Evolutionary conservation across 2,888 invertebrate genomes (phyloP).

Genomic region (Diloba caeruleocephala): DNA sequence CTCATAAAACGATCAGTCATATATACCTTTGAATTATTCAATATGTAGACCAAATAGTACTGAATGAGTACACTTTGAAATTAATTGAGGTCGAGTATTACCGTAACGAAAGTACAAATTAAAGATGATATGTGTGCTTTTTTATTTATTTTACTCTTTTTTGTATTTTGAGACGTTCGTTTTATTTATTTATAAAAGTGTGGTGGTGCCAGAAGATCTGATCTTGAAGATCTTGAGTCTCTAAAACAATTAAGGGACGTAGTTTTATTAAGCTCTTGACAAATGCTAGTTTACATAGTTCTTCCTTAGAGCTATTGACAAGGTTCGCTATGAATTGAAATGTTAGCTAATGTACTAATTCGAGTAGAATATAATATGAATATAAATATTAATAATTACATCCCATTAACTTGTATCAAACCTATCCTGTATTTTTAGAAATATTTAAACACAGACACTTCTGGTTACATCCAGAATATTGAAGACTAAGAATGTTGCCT

Average conservation of each 20-base stretch:
- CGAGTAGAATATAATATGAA: neutral
- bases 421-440: too few relatives aligned
- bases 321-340: too few relatives aligned
- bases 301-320: neutral
- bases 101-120: slow-evolving; percentile 42
- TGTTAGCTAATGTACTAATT: neutral
- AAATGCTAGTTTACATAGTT: neutral
- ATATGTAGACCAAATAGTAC: neutral
- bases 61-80: slow-evolving; percentile 3
- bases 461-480: neutral
- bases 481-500: slow-evolving; percentile 30
- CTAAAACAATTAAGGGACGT: neutral
- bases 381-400: too few relatives aligned
- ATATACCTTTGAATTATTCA: slow-evolving; percentile 1
- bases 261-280: neutral
- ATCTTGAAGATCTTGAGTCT: slow-evolving; percentile 1
- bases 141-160: slow-evolving; percentile 9
- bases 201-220: slow-evolving; percentile 19
- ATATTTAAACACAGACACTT: too few relatives aligned
- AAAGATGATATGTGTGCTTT: slow-evolving; percentile 27
- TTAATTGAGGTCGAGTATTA: slow-evolving; percentile 28
- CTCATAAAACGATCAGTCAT: slow-evolving; percentile 1
- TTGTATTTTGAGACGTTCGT: slow-evolving; percentile 9
- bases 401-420: too few relatives aligned
- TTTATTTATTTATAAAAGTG: slow-evolving; percentile 5